Conservation (phyloP, 2,888 invertebrate genomes). For the Epistrophe grossulariae region DNA sequence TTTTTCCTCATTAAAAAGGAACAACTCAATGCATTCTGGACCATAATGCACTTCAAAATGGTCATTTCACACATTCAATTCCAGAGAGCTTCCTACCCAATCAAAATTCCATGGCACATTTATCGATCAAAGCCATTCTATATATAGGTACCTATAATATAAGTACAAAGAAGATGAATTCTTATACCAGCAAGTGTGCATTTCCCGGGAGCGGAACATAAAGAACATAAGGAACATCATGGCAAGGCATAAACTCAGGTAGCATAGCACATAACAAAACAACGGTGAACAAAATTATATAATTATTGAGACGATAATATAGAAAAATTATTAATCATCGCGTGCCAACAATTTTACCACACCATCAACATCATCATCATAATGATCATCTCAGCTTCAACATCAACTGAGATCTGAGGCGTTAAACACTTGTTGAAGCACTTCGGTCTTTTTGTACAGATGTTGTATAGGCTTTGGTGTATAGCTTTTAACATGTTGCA, state of each 20-base stretch:
- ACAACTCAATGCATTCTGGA: not conserved
- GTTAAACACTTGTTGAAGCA: slow-evolving; percentile 56
- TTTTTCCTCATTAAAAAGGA: not conserved
- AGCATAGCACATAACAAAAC: slow-evolving; percentile 31
- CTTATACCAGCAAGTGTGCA: slow-evolving; percentile 24
- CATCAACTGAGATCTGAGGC: slow-evolving; percentile 43
- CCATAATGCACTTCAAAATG: slow-evolving; percentile 16
- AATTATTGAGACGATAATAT: slow-evolving; percentile 73
- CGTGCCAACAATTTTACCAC: slow-evolving; percentile 69
- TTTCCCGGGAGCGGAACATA: slow-evolving; percentile 33
- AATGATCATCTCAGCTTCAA: not conserved
- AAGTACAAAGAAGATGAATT: slow-evolving; percentile 41
- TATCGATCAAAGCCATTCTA: slow-evolving; percentile 18
- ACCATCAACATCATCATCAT: slow-evolving; percentile 51
- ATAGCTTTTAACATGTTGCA: not conserved
- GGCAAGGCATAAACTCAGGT: slow-evolving; percentile 22
- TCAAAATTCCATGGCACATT: slow-evolving; percentile 20
- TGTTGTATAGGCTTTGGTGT: not conserved
- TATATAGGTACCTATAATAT: no score
- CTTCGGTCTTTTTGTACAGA: not conserved
- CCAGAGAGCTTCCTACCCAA: not conserved
- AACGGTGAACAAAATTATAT: slow-evolving; percentile 73
- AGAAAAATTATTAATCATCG: slow-evolving; percentile 75
- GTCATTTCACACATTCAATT: not conserved
- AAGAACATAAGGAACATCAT: slow-evolving; percentile 13